phyloP scores from a whole-genome alignment of 2,888 invertebrate genomes.

The Trileptium ribeirensis region DNA sequence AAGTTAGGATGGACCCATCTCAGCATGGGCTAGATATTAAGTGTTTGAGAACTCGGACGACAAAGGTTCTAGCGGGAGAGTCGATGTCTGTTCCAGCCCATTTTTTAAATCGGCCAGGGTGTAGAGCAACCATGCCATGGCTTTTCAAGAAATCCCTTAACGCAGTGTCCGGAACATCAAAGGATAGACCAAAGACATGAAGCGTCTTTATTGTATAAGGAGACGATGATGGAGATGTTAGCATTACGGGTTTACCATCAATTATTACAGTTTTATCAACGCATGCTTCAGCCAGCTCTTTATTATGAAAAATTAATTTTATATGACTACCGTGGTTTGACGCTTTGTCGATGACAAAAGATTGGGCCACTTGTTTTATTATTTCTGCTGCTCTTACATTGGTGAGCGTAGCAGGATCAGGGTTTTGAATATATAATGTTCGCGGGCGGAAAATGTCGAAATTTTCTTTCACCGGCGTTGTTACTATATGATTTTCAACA shows the following conservation, averaged over 20 bases:
- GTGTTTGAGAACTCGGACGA: neutral
- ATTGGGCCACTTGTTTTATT: neutral
- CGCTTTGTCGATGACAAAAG: neutral
- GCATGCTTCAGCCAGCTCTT: neutral
- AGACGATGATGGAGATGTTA: neutral
- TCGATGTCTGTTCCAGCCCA: neutral
- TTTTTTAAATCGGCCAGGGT: neutral
- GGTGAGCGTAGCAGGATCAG: too few relatives aligned
- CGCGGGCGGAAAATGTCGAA: neutral
- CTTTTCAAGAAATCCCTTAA: neutral
- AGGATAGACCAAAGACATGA: neutral
- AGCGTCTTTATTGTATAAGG: neutral
- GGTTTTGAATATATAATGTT: neutral
- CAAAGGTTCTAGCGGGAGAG: neutral
- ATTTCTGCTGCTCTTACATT: too few relatives aligned
- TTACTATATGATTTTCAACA: too few relatives aligned
- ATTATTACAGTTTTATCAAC: neutral
- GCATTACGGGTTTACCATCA: neutral
- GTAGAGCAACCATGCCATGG: neutral
- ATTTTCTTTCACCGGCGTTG: too few relatives aligned
- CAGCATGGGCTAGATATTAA: neutral
- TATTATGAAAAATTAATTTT: neutral
- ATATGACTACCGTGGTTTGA: neutral
- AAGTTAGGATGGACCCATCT: neutral
- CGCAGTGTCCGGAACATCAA: neutral